A percentile compares a stretch with the other conserved stretches of the same genome.
phyloP scores from a whole-genome alignment of 2,797 vertebrate genomes.

The Syndactyla subalaris region DNA sequence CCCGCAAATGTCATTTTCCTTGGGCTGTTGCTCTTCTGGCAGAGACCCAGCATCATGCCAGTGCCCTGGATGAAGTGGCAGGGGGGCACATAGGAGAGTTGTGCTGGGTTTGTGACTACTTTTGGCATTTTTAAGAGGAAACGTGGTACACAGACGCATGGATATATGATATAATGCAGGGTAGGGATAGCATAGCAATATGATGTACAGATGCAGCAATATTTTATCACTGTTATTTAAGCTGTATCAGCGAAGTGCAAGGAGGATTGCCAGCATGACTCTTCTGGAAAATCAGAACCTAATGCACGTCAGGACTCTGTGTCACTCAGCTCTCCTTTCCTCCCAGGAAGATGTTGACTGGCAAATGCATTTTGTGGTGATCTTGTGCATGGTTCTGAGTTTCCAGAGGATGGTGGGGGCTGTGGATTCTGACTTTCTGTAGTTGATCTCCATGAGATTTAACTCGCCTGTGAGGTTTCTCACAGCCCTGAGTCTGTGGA shows the following conservation, averaged over 20 bases:
- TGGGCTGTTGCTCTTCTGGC: not conserved
- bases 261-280: not conserved
- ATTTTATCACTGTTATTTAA: constrained; percentile 1
- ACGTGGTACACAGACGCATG: fast-evolving
- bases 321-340: not conserved
- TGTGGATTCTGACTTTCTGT: not conserved
- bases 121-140: not conserved
- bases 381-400: fast-evolving
- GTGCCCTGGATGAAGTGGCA: not conserved
- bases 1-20: not conserved
- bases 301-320: not conserved
- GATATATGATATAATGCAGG: not conserved
- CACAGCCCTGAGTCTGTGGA: not conserved
- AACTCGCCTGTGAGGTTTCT: not conserved
- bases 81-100: not conserved
- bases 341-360: not conserved
- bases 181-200: not conserved
- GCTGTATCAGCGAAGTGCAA: not conserved
- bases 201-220: not conserved
- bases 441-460: not conserved
- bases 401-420: not conserved
- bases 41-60: fast-evolving
- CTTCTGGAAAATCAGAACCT: not conserved
- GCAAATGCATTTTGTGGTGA: not conserved
- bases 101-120: not conserved